Evolutionary conservation across 1,140 invertebrate species (phyloP), one percentile per base, ranked within the genome.

Genomic region (Epicauta chinensis): DNA sequence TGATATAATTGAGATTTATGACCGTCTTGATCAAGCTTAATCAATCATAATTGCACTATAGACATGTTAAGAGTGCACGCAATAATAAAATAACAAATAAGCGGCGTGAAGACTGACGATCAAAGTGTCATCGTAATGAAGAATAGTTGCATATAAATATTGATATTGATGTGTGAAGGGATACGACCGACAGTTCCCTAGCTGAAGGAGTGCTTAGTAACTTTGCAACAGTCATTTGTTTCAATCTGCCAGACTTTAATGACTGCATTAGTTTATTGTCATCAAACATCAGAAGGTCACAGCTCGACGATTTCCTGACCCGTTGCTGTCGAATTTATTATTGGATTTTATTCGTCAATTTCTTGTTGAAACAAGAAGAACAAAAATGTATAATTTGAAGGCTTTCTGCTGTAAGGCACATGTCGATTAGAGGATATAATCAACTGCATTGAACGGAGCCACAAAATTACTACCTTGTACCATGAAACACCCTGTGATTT

Each of bases 131-230:
- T 46, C 42, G 57, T 66, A 65, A 66, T 63, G 59, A 66, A 64
- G 64, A 66, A 45, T 63, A 63, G 64, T 66, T 58, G 59, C 58
- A 61, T 63, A 61, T 58, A 64, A 62, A 64, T 66, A 66, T 66
- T 66, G 63, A 66, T 66, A 66, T 23, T 23, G 23, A 23, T 66
- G 64, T 66, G 64, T 63, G 64, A 66, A 66, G 64, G 64, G 64
- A 66, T 65, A 56, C 59, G 51, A 53, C 44, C 48, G 62, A 65
- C 60, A 58, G 64, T 65, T 66, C 64, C 63, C 64, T 61, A 39
- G 54, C n/a, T n/a, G n/a, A n/a, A n/a, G 23, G 23, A 23, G 47
- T 41, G 56, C 30, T 23, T 58, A 35, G 51, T 53, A 59, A 59
- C 46, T 53, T 57, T 44, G 51, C 54, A 43, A 17, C 40, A 51